Evolutionary conservation across 1,140 invertebrate species (phyloP).

Genomic region (Zaprionus ornatus): DNA sequence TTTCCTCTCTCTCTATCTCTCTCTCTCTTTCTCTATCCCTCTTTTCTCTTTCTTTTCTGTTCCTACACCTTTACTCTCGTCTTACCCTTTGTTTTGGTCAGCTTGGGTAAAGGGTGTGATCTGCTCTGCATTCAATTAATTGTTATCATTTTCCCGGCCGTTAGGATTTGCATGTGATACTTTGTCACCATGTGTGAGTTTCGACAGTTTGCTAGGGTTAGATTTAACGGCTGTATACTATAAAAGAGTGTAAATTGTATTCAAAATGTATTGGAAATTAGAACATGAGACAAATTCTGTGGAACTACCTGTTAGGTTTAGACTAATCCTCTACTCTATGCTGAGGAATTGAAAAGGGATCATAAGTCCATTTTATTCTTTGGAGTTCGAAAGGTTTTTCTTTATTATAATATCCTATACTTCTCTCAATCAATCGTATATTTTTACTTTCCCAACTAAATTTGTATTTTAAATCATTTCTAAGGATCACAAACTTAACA

Average conservation of each 20-base stretch:
- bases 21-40: neutral
- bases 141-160: slow-evolving; percentile 56
- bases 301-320: neutral
- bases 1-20: neutral
- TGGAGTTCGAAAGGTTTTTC: too few relatives aligned
- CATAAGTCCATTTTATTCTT: too few relatives aligned
- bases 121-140: slow-evolving; percentile 62
- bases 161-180: slow-evolving; percentile 40
- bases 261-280: neutral
- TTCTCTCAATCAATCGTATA: too few relatives aligned
- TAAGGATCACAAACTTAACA: neutral
- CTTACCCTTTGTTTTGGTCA: slow-evolving; percentile 23
- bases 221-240: slow-evolving; percentile 28
- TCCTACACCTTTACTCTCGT: neutral
- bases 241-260: neutral
- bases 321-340: neutral
- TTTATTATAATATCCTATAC: too few relatives aligned
- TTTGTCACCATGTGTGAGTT: slow-evolving; percentile 51
- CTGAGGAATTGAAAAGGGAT: neutral
- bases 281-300: neutral
- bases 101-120: slow-evolving; percentile 67
- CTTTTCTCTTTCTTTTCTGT: neutral
- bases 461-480: neutral
- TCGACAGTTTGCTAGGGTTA: slow-evolving; percentile 34
- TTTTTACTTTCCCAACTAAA: too few relatives aligned